These are phyloP conservation scores for Sphaeridia pumilis DNA, from an alignment of 2,888 invertebrate species.

Conservation along the genomic window DNA sequence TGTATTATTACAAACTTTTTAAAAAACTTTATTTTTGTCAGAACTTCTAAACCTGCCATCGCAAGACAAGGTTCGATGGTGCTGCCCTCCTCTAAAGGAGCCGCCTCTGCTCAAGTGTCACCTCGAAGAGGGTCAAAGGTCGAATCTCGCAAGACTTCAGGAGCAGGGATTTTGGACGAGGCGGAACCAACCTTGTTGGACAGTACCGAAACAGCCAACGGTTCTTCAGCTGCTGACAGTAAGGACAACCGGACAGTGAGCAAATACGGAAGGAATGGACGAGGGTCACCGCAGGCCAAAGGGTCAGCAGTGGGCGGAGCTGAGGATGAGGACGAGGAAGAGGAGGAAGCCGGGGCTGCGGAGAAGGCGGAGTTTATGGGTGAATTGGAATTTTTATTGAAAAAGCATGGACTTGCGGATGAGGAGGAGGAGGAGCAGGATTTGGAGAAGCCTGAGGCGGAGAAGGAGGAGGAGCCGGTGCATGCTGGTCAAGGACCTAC, in stretches of 20 bases:
- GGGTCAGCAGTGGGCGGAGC: not conserved
- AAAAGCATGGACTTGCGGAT: slow-evolving; percentile 16
- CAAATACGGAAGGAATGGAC: slow-evolving; percentile 2
- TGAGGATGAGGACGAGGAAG: not conserved
- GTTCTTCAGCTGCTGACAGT: not conserved
- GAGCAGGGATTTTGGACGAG: not conserved
- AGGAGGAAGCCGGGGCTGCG: not conserved
- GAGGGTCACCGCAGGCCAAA: not conserved
- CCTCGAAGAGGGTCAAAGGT: not conserved
- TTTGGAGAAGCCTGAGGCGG: not conserved
- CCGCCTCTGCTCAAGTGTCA: not conserved
- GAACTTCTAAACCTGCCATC: too few relatives aligned
- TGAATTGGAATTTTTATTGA: slow-evolving; percentile 20
- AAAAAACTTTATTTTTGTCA: too few relatives aligned
- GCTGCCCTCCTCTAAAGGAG: not conserved
- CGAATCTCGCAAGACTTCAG: not conserved
- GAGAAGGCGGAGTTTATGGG: slow-evolving; percentile 19
- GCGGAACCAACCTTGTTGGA: not conserved
- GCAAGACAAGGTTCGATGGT: too few relatives aligned
- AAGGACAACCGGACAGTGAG: not conserved
- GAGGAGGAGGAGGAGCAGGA: slow-evolving; percentile 12
- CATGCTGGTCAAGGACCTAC: not conserved
- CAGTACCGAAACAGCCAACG: not conserved
- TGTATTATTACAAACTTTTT: too few relatives aligned
- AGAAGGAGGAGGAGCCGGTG: not conserved